Evolutionary conservation across 2,888 invertebrate genomes (phyloP).

Genomic region (Petrolisthes manimaculis): DNA sequence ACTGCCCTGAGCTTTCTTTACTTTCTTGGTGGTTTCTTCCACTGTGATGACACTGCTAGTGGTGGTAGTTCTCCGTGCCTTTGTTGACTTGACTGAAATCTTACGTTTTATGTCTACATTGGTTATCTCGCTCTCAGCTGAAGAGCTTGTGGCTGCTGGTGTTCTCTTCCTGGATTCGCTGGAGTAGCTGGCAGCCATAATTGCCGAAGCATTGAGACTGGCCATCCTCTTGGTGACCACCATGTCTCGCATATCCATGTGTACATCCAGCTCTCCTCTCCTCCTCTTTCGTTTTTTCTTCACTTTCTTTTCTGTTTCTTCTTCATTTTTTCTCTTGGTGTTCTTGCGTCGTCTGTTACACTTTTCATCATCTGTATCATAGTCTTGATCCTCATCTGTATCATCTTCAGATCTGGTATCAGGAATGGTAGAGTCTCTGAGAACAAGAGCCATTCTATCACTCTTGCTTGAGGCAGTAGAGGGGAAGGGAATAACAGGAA

Average conservation of each 20-base stretch:
- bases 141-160: conserved; percentile 48
- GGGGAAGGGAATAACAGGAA: conserved; percentile 67
- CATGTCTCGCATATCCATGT: conserved; percentile 88
- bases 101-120: conserved; percentile 64
- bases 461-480: conserved; percentile 67
- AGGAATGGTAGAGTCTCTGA: conserved; percentile 36
- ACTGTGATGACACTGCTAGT: conserved; percentile 64
- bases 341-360: conserved; percentile 64
- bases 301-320: conserved; percentile 45
- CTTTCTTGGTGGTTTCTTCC: conserved; percentile 64
- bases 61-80: conserved; percentile 53
- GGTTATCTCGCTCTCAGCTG: conserved; percentile 62
- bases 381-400: conserved; percentile 73
- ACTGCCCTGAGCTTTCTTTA: conserved; percentile 64
- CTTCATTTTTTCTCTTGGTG: conserved; percentile 41
- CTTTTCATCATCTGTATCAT: conserved; percentile 69
- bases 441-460: conserved; percentile 51
- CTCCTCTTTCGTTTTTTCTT: conserved; percentile 67
- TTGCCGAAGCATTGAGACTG: conserved; percentile 89
- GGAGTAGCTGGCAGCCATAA: conserved; percentile 81
- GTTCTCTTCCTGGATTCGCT: conserved; percentile 57
- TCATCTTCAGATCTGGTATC: conserved; percentile 68
- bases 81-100: conserved; percentile 62
- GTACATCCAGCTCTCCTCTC: conserved; percentile 73
- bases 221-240: conserved; percentile 92